Evolutionary conservation across 2,113 vertebrate genomes (phyloP).

Genomic region (Dasyprocta punctata): DNA sequence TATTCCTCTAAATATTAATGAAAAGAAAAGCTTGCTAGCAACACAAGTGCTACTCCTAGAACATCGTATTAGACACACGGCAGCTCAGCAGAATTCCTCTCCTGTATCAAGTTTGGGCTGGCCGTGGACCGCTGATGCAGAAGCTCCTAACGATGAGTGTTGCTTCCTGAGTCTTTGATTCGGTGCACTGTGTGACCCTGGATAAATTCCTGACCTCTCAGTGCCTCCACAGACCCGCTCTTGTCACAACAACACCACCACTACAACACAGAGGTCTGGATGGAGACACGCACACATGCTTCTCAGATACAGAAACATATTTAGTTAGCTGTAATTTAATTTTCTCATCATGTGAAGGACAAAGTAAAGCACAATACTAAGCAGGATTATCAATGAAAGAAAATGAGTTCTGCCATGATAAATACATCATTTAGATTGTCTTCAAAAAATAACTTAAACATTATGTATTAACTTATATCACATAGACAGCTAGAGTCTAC

Average conservation of each 20-base stretch:
- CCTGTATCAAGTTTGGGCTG: background rate
- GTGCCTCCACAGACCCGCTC: too few relatives aligned
- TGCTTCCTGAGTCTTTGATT: background rate
- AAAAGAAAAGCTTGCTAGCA: background rate
- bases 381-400: background rate
- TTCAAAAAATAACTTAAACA: background rate
- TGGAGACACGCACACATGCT: background rate
- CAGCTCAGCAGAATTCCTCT: accelerated
- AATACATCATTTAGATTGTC: background rate
- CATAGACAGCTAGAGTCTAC: background rate
- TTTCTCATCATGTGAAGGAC: background rate
- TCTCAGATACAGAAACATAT: background rate
- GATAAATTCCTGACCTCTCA: background rate
- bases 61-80: background rate
- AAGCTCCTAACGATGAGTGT: accelerated
- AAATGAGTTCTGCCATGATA: background rate
- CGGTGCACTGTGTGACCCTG: background rate
- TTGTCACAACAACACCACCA: background rate
- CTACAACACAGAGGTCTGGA: background rate
- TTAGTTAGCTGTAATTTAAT: background rate
- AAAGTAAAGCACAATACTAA: background rate
- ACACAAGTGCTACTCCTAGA: background rate
- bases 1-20: background rate
- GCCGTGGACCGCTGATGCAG: background rate
- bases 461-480: background rate